Evolutionary conservation across 2,888 invertebrate species (phyloP).

Genomic region (Meganola albula): DNA sequence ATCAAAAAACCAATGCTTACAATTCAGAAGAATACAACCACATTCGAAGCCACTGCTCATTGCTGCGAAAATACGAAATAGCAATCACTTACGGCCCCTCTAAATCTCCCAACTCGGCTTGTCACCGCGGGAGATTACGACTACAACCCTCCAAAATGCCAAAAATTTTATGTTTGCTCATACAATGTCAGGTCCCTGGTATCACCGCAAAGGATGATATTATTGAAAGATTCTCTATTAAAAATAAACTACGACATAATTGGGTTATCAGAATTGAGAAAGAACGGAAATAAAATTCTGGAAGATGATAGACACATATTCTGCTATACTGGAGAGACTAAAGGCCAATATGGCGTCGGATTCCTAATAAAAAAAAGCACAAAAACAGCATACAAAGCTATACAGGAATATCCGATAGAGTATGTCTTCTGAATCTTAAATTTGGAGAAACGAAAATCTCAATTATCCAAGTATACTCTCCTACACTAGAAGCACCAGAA

Average conservation of each 20-base stretch:
- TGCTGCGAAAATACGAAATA: neutral
- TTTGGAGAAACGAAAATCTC: slow-evolving; percentile 2
- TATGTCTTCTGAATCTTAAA: slow-evolving; percentile 6
- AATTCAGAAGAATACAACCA: neutral
- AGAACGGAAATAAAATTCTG: neutral
- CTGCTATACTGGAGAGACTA: neutral
- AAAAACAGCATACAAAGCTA: slow-evolving; percentile 7
- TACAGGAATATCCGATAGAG: slow-evolving; percentile 11
- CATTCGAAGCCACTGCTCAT: neutral
- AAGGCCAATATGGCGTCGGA: neutral
- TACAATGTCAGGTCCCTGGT: neutral
- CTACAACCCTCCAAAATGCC: neutral
- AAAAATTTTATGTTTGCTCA: neutral
- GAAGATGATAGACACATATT: neutral
- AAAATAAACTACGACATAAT: neutral
- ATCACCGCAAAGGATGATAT: neutral
- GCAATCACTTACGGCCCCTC: neutral
- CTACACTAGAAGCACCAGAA: slow-evolving; percentile 3
- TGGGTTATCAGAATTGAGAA: neutral
- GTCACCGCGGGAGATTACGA: slow-evolving; percentile 1
- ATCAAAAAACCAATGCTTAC: neutral
- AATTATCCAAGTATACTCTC: slow-evolving; percentile 13
- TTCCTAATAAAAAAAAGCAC: slow-evolving; percentile 1
- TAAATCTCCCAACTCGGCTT: slow-evolving; percentile 1
- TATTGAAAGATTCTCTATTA: neutral